Evolutionary conservation across 2,797 vertebrate species (phyloP).

Genomic region (Echiichthys vipera): DNA sequence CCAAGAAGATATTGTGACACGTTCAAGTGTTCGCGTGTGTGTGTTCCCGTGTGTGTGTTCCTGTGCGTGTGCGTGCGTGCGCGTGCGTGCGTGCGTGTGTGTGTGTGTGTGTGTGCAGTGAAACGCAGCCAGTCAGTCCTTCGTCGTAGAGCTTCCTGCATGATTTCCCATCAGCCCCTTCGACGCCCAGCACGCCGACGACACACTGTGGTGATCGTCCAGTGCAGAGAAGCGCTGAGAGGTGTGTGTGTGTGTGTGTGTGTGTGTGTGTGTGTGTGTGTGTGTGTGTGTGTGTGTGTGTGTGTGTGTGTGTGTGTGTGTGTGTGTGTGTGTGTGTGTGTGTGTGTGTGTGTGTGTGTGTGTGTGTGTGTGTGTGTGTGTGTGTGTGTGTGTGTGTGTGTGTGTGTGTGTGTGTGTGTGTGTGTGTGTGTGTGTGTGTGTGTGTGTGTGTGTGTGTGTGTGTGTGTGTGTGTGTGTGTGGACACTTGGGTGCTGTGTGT

Average conservation of each 20-base stretch:
- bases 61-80: neutral
- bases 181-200: slow-evolving; percentile 30
- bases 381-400: neutral
- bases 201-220: slow-evolving; percentile 59
- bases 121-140: neutral
- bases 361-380: slow-evolving; percentile 44
- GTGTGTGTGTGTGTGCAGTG: slow-evolving; percentile 36
- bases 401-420: too few species aligned
- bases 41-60: neutral
- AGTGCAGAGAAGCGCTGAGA: slow-evolving; percentile 64
- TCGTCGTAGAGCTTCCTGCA: slow-evolving; percentile 42
- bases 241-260: slow-evolving; percentile 64
- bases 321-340: slow-evolving; percentile 69
- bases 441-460: slow-evolving; percentile 69
- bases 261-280: slow-evolving; percentile 6
- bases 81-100: slow-evolving; percentile 11
- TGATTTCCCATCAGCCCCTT: slow-evolving; percentile 42
- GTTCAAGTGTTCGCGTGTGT: neutral
- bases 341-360: slow-evolving; percentile 5
- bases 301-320: slow-evolving; percentile 25
- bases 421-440: too few species aligned
- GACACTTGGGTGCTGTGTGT: neutral
- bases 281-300: slow-evolving; percentile 66
- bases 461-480: slow-evolving; percentile 22
- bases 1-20: too few species aligned